Evolutionary conservation across 2,888 invertebrate genomes (phyloP).

Genomic region (Cheilosia pagana): DNA sequence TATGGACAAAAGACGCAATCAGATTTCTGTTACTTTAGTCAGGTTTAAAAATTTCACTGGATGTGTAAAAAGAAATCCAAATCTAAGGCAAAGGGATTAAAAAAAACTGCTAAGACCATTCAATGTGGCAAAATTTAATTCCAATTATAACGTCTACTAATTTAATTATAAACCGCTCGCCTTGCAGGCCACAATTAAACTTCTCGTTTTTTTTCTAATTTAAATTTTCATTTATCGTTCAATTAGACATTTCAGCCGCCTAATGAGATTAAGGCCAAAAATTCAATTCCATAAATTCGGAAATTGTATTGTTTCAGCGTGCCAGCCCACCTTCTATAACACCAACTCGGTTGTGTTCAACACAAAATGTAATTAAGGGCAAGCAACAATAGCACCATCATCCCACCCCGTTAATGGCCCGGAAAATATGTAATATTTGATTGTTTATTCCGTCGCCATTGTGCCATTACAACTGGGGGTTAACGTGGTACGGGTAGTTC

Average conservation of each 20-base stretch:
- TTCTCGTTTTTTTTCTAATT: slow-evolving; percentile 16
- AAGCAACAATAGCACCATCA: slow-evolving; percentile 45
- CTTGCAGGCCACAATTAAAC: slow-evolving; percentile 8
- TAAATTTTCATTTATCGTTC: slow-evolving; percentile 34
- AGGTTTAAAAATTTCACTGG: too few species aligned
- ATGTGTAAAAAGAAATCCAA: neutral
- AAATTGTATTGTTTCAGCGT: slow-evolving; percentile 50
- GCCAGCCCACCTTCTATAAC: neutral
- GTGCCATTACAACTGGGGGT: slow-evolving; percentile 46
- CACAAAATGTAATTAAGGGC: slow-evolving; percentile 64
- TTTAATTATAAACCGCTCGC: slow-evolving; percentile 12
- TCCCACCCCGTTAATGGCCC: slow-evolving; percentile 40
- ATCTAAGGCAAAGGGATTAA: neutral
- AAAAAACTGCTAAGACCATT: neutral
- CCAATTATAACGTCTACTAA: slow-evolving; percentile 2
- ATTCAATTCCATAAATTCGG: slow-evolving; percentile 48
- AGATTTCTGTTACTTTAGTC: too few species aligned
- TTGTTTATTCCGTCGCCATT: slow-evolving; percentile 61
- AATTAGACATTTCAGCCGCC: slow-evolving; percentile 31
- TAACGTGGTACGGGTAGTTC: slow-evolving; percentile 7
- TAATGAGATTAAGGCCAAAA: slow-evolving; percentile 54
- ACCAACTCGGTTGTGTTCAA: slow-evolving; percentile 2
- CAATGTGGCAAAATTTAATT: slow-evolving; percentile 1
- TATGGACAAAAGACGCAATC: too few species aligned
- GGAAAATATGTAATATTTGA: slow-evolving; percentile 64